phyloP scores from a whole-genome alignment of 2,113 vertebrate genomes.

The Hemiscyllium ocellatum region DNA sequence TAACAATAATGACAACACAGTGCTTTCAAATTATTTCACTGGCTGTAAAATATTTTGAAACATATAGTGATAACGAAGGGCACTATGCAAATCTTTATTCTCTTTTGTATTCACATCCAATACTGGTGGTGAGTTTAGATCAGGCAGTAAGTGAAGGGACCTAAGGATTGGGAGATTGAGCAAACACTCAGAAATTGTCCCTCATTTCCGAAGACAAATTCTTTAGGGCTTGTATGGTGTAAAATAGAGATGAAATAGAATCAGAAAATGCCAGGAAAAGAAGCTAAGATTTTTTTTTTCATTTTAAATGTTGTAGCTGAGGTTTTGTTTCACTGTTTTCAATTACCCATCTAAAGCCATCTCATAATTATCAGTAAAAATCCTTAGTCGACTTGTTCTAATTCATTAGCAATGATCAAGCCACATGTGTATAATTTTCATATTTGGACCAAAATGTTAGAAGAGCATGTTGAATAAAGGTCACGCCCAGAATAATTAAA shows the following conservation, averaged over 20 bases:
- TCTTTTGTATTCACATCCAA: not conserved
- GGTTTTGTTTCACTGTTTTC: not conserved
- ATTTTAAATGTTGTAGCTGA: not conserved
- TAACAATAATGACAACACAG: too few species aligned
- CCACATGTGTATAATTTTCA: conserved; percentile 17
- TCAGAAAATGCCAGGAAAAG: not conserved
- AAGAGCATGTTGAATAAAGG: not conserved
- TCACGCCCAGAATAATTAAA: conserved; percentile 11
- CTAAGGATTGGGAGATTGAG: not conserved
- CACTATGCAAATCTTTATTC: too few species aligned
- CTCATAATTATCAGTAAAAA: conserved; percentile 8
- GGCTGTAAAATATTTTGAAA: too few species aligned
- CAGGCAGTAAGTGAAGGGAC: not conserved
- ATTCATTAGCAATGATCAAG: conserved; percentile 28
- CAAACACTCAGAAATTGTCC: not conserved
- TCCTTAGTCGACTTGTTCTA: not conserved
- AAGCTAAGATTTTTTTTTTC: not conserved
- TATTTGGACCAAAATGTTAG: not conserved
- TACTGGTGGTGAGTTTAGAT: not conserved
- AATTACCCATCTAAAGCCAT: conserved; percentile 10
- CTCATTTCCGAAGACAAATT: not conserved
- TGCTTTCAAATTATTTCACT: too few species aligned
- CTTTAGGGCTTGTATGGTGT: not conserved
- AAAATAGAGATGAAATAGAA: not conserved
- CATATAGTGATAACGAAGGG: too few species aligned